phyloP scores from a whole-genome alignment of 2,113 vertebrate genomes.

The Percopsis transmontana region DNA sequence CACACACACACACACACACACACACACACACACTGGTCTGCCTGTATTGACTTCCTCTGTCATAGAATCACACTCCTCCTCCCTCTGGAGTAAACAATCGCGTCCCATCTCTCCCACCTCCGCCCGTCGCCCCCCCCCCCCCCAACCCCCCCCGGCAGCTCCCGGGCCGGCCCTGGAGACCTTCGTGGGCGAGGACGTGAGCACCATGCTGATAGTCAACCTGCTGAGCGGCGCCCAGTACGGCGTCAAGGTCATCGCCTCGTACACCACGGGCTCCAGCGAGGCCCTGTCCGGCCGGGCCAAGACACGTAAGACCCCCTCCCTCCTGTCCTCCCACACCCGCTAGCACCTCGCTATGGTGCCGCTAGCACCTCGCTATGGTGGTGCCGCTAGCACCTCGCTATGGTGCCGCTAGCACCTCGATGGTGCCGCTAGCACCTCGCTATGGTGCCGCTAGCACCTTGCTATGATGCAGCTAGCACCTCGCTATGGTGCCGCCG shows the following conservation, averaged over 20 bases:
- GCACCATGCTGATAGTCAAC: slow-evolving; percentile 92
- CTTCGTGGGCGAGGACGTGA: slow-evolving; percentile 92
- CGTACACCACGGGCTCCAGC: slow-evolving; percentile 91
- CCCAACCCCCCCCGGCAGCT: slow-evolving; percentile 66
- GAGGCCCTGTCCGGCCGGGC: slow-evolving; percentile 86
- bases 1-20: slow-evolving; percentile 6
- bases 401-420: no score
- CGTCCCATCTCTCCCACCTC: slow-evolving; percentile 16
- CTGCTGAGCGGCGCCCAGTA: slow-evolving; percentile 93
- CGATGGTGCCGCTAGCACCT: no score
- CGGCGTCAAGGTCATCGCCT: slow-evolving; percentile 91
- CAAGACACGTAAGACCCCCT: slow-evolving; percentile 84
- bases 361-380: no score
- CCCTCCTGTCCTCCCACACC: background rate
- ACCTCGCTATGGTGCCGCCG: no score
- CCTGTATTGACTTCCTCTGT: no score
- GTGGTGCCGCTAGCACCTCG: no score
- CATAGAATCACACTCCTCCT: no score
- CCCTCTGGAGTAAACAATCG: no score
- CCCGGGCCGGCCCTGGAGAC: slow-evolving; percentile 90
- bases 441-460: no score
- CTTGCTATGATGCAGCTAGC: no score
- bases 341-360: no score
- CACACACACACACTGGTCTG: background rate
- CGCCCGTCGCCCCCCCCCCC: slow-evolving; percentile 5